Conservation (phyloP, 2,797 vertebrate species). For the Saxicola maurus region DNA sequence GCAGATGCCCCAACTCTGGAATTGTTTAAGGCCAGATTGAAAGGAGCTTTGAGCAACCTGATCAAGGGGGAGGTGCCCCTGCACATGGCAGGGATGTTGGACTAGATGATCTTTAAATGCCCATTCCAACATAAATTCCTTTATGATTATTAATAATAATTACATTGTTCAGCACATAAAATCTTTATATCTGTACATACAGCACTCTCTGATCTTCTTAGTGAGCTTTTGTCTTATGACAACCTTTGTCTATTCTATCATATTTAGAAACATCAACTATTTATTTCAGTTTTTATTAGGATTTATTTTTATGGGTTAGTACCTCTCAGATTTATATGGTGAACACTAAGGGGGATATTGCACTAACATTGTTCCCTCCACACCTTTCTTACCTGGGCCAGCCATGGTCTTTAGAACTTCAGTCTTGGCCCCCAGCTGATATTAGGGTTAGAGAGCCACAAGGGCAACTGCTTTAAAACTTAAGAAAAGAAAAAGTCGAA, state of each 20-base stretch:
- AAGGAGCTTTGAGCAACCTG: background rate
- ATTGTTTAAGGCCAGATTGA: background rate
- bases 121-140: background rate
- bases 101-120: background rate
- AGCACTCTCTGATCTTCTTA: background rate
- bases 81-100: background rate
- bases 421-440: background rate
- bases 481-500: background rate
- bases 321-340: background rate
- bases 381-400: background rate
- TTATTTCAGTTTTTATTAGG: background rate
- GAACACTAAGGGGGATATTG: background rate
- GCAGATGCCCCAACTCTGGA: fast-evolving
- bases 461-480: background rate
- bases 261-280: background rate
- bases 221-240: background rate
- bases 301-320: background rate
- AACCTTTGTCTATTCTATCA: background rate
- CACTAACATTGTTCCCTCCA: background rate
- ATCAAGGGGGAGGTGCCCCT: fast-evolving
- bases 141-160: background rate
- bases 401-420: background rate
- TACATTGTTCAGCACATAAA: background rate
- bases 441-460: background rate
- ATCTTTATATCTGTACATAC: background rate